Percentiles rank a stretch among this genome's conserved stretches.
Evolutionary conservation across 2,113 vertebrate genomes (phyloP).

Genomic region (Alligator mississippiensis): DNA sequence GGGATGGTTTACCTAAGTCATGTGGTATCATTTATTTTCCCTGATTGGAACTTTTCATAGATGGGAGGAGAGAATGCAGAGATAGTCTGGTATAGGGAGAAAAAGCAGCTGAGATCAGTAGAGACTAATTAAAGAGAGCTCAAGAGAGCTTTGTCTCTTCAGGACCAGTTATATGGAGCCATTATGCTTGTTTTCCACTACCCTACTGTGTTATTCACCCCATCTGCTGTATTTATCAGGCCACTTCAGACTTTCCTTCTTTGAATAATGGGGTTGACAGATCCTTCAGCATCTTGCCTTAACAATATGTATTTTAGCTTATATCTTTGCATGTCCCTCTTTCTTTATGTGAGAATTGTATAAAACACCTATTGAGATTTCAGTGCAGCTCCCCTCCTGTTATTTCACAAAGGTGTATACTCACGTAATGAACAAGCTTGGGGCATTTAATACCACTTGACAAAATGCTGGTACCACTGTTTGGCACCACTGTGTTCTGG

Average conservation of each 20-base stretch:
- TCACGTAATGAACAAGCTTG: constrained; percentile 62
- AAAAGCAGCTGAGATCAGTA: constrained; percentile 17
- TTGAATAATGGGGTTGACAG: constrained; percentile 42
- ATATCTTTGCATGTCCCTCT: constrained; percentile 32
- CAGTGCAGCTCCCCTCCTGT: constrained; percentile 48
- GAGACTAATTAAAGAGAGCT: constrained; percentile 38
- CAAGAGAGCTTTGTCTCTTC: constrained; percentile 43
- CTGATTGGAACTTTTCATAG: not conserved
- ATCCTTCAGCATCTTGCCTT: not conserved
- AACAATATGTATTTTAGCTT: constrained; percentile 23
- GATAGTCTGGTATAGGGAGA: not conserved
- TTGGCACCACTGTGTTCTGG: constrained; percentile 66
- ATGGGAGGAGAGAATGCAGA: not conserved
- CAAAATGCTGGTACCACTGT: constrained; percentile 65
- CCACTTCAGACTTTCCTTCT: constrained; percentile 15
- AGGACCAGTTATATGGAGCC: constrained; percentile 35
- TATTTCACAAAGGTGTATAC: constrained; percentile 68
- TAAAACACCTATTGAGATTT: constrained; percentile 28
- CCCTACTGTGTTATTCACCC: constrained; percentile 36
- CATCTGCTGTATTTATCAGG: constrained; percentile 39
- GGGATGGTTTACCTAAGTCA: not conserved
- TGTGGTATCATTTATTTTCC: not conserved
- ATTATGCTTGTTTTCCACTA: constrained; percentile 31
- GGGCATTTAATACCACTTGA: not conserved
- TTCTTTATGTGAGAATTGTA: constrained; percentile 5